Evolutionary conservation across 2,797 vertebrate species (phyloP), one percentile per base, ranked within the genome.

Genomic region (Eurystomus glaucurus): DNA sequence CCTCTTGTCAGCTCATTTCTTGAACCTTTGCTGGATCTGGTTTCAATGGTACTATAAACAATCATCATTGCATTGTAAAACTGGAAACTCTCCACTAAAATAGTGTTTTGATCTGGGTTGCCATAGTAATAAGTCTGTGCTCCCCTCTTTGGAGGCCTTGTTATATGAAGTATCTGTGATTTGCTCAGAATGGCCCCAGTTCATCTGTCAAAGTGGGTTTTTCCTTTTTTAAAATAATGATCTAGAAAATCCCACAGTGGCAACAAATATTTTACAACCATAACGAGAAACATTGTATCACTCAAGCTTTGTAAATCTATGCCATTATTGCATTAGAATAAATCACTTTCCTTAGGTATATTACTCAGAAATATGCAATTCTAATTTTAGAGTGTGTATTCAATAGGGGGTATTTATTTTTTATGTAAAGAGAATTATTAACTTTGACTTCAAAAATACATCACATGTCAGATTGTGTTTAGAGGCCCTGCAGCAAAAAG

Each of bases 141-240:
- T 99, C 98, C 98, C 98, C 99, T 99, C 99, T 99, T 99, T 98
- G 98, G 99, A 99, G 99, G 99, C 99, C 99, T 99, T 99, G 99
- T 99, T 99, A 99, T 99, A 98, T 99, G 99, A 98, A 98, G 98
- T 98, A 99, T 99, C 99, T 98, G 99, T 98, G 99, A 99, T 99
- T 99, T 99, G 99, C 98, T 99, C 99, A 98, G 98, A 98, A 98
- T 98, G 98, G 99, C 99, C 98, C 97, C 97, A 98, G 99, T 99
- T 99, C 99, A 99, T 99, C 99, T 99, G 99, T 99, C 99, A 99
- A 99, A 99, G 99, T 98, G 98, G 99, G 99, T 99, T 99, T 99
- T 99, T 99, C 99, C 98, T 99, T 99, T 99, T 99, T 99, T 99
- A 99, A 99, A 99, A 99, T 99, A 99, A 99, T 99, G 99, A 99